Percentiles rank a stretch among this genome's conserved stretches.
phyloP scores from a whole-genome alignment of 2,797 vertebrate genomes.

The Clarias pachynema region DNA sequence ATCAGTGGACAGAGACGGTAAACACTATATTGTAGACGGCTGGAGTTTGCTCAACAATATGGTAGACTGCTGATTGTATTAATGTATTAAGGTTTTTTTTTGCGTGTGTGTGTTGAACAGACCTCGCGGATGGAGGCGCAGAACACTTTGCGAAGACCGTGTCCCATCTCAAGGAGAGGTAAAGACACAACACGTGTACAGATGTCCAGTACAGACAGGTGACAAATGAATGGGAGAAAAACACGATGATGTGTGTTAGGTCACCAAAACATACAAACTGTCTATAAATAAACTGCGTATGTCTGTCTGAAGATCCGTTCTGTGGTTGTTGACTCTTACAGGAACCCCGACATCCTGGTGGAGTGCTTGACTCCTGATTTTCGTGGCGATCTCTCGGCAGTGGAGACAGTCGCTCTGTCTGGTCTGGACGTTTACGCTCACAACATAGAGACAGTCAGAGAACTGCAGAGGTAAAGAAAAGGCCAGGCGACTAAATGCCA shows the following conservation, averaged over 20 bases:
- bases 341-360: conserved; percentile 86
- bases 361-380: conserved; percentile 98
- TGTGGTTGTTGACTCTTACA: conserved; percentile 54
- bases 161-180: conserved; percentile 89
- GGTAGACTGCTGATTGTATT: background rate
- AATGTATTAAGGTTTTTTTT: background rate
- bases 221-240: background rate
- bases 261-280: too few relatives aligned
- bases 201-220: background rate
- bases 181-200: conserved; percentile 23
- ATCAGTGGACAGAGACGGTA: conserved; percentile 95
- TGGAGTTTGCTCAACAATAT: too few relatives aligned
- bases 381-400: conserved; percentile 84
- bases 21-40: conserved; percentile 37
- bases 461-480: conserved; percentile 86
- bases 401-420: conserved; percentile 86
- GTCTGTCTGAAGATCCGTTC: background rate
- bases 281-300: too few relatives aligned
- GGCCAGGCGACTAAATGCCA: too few relatives aligned
- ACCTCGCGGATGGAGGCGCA: conserved; percentile 91
- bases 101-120: conserved; percentile 64
- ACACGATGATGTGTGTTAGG: background rate
- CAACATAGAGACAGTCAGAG: conserved; percentile 93
- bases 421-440: conserved; percentile 96
- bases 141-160: conserved; percentile 92